Base-by-base conservation (phyloP, 2,888 invertebrate genomes). In the Trichopoda pennipes region DNA sequence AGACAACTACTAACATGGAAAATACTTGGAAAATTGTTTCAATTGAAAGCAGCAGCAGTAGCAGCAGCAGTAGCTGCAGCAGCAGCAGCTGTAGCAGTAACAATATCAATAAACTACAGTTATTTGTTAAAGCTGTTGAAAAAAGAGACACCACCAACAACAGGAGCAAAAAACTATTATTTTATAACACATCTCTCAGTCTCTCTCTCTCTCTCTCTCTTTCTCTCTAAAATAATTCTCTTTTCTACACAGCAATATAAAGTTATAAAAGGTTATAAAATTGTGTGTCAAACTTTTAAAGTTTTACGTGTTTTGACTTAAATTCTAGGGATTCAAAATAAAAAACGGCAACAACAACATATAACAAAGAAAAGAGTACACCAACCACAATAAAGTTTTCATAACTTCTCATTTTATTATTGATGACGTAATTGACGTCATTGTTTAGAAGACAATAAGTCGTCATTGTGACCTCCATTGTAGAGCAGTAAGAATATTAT, bases 371-470 rank as follows among this genome's bases (percentile, higher is more conserved):
- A 74, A 63, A n/a, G 44, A 74, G 56, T 51, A 42, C 60, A n/a
- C n/a, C n/a, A 23, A 23, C 6, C 53, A n/a, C 21, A 28, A 28
- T 6, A 8, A 58, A 53, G n/a, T 69, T 64, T 28, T 23, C 19
- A 56, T 21, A 66, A 70, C 51, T 70, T 75, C 74, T 60, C 64
- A 53, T 12, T 6, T 32, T 56, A 75, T 72, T 23, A 75, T 76
- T 76, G 79, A 79, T 82, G 82, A 82, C 82, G 82, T 82, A 82
- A 82, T 79, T 82, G 82, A 82, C 82, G 82, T 79, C 82, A 82
- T 82, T 61, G 69, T 79, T 82, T 63, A 76, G 66, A 68, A 76
- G 82, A 79, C 79, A 58, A 28, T 63, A 76, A 76, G 79, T 76
- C 79, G 82, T 82, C 82, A 68, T 72, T 76, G 63, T 79, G 79